phyloP scores from a whole-genome alignment of 2,113 vertebrate species.

The Odocoileus virginianus region DNA sequence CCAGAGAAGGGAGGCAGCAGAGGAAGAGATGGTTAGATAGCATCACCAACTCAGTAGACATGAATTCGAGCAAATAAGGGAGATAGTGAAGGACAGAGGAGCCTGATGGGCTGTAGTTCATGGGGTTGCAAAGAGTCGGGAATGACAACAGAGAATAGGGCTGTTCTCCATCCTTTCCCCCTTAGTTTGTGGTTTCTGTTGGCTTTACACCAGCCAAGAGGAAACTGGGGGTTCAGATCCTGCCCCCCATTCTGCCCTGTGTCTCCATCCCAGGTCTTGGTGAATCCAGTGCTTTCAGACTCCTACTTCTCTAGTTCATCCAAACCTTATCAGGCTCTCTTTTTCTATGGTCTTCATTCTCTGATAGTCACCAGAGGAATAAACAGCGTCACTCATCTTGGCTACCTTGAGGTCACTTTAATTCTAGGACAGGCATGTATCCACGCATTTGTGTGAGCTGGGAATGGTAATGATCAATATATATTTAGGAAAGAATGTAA shows the following conservation, averaged over 20 bases:
- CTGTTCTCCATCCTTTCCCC: neutral
- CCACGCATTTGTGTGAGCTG: neutral
- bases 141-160: neutral
- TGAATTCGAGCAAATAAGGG: neutral
- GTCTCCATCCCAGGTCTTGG: neutral
- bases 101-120: neutral
- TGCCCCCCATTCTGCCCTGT: neutral
- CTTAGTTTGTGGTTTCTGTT: neutral
- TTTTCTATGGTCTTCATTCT: neutral
- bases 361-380: neutral
- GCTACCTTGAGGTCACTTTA: neutral
- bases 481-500: neutral
- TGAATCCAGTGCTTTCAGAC: neutral
- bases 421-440: neutral
- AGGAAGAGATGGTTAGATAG: neutral
- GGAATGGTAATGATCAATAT: neutral
- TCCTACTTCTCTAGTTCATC: neutral
- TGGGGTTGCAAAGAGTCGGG: neutral
- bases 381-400: neutral
- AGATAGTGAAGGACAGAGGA: neutral
- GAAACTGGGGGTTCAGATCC: neutral
- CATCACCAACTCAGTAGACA: neutral
- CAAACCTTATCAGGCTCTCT: neutral
- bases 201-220: neutral
- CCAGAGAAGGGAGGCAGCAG: neutral